A percentile compares a stretch with the other conserved stretches of the same genome.
These are phyloP conservation scores for Phylloscopus whistleri DNA, from an alignment of 2,113 vertebrate species.

Conservation along the genomic window DNA sequence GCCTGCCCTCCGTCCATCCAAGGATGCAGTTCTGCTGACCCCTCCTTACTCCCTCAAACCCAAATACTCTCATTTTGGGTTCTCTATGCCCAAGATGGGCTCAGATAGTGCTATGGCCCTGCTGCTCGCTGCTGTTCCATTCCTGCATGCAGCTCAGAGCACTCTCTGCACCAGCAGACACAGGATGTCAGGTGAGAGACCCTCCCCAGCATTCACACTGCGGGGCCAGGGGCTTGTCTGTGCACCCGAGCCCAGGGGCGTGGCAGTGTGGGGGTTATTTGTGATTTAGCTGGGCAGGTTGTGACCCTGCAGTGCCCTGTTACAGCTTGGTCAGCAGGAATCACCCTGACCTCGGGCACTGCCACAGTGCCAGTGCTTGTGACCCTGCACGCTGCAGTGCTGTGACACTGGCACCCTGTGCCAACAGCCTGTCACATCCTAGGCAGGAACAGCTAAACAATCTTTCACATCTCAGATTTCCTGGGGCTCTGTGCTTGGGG, in stretches of 20 bases:
- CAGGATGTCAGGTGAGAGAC: not conserved
- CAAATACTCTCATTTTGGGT: not conserved
- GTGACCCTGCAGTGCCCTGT: not conserved
- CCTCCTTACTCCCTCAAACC: not conserved
- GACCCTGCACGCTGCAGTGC: fast-evolving
- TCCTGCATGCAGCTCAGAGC: not conserved
- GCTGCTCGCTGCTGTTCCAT: not conserved
- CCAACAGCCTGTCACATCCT: not conserved
- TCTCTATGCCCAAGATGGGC: not conserved
- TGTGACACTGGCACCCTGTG: fast-evolving
- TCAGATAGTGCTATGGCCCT: not conserved
- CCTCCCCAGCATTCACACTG: not conserved
- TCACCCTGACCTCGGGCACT: not conserved
- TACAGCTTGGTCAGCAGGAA: not conserved
- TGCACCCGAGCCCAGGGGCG: not conserved
- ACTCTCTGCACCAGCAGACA: not conserved
- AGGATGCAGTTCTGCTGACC: not conserved
- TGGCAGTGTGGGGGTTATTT: not conserved
- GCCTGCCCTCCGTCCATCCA: not conserved
- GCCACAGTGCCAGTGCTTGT: fast-evolving
- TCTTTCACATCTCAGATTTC: not conserved
- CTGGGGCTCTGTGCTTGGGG: not conserved
- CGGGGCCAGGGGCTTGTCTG: not conserved
- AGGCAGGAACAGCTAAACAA: not conserved
- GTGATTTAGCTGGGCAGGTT: not conserved